Percentiles rank a stretch among this genome's conserved stretches.
Conservation (phyloP, 2,113 vertebrate species). For the Heptranchias perlo region DNA sequence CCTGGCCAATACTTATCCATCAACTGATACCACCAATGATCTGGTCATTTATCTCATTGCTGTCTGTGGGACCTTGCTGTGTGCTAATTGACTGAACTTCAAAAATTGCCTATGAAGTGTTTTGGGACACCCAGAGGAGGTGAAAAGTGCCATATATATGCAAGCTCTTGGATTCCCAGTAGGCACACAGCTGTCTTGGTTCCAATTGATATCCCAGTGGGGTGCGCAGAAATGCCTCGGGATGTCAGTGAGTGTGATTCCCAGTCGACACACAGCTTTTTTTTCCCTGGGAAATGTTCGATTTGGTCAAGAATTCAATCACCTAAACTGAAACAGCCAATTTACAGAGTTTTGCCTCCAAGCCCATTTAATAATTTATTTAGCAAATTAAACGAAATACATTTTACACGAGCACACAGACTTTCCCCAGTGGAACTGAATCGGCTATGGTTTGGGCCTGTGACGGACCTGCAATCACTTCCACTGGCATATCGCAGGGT, state of each 20-base stretch:
- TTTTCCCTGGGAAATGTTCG: not conserved
- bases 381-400: not conserved
- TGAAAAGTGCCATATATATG: not conserved
- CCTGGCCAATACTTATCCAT: not conserved
- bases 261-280: not conserved
- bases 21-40: not conserved
- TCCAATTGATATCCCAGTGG: constrained; percentile 25
- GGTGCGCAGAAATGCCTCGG: not conserved
- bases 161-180: not conserved
- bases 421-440: not conserved
- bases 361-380: constrained; percentile 28
- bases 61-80: not conserved
- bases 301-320: constrained; percentile 31
- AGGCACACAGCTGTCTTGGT: not conserved
- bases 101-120: no score
- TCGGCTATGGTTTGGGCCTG: not conserved
- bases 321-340: constrained; percentile 4
- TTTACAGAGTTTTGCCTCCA: constrained; percentile 12
- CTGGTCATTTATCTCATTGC: not conserved
- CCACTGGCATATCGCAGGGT: not conserved
- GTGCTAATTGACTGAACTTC: not conserved
- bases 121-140: not conserved
- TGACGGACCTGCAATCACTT: not conserved
- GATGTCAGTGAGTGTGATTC: not conserved
- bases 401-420: not conserved